Conservation (phyloP, 2,797 vertebrate genomes). For the Poecilia velifera region DNA sequence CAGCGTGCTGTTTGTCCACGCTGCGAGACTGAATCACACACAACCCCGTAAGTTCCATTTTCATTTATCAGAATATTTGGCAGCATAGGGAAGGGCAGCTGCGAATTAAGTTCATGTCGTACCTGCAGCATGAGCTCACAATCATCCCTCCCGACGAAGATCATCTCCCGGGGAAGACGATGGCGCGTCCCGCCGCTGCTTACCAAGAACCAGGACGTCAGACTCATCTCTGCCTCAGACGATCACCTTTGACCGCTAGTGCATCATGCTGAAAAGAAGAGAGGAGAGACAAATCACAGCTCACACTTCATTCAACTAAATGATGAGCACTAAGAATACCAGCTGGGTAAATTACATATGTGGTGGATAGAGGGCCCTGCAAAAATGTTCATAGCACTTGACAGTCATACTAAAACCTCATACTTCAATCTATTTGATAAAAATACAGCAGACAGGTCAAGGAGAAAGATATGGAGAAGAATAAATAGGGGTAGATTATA, state of each 20-base stretch:
- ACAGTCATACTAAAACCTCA: neutral
- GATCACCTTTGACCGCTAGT: constrained; percentile 72
- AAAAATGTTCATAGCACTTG: neutral
- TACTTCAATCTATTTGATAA: neutral
- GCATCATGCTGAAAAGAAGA: constrained; percentile 77
- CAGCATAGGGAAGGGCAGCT: constrained; percentile 10
- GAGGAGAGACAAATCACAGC: neutral
- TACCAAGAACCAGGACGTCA: constrained; percentile 99
- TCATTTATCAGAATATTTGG: constrained; percentile 42
- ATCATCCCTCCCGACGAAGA: constrained; percentile 97
- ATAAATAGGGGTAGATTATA: neutral
- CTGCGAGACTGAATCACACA: constrained; percentile 88
- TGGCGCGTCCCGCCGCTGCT: constrained; percentile 94
- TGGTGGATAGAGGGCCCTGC: neutral
- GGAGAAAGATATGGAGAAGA: neutral
- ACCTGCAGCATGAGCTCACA: constrained; percentile 99
- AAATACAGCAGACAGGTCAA: neutral
- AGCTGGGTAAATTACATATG: neutral
- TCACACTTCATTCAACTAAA: constrained; percentile 9
- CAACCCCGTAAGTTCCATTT: constrained; percentile 50
- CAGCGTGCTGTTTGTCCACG: constrained; percentile 98
- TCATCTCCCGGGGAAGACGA: constrained; percentile 97
- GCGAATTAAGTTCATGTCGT: constrained; percentile 34
- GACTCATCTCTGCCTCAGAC: constrained; percentile 86
- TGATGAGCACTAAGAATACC: neutral